phyloP scores from a whole-genome alignment of 2,113 vertebrate species.

The Xenopus borealis region DNA sequence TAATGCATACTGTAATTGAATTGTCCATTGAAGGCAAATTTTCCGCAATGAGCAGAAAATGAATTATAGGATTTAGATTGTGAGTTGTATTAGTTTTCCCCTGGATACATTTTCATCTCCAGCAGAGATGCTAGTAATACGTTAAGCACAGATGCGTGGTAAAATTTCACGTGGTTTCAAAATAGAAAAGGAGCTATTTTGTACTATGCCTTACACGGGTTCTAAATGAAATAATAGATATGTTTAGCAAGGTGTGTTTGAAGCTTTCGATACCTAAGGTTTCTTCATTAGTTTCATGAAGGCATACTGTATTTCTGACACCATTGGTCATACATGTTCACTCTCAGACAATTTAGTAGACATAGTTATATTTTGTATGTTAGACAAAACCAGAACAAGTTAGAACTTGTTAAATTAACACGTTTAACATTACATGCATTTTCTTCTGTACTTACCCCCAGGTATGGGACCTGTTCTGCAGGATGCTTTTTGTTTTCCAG shows the following conservation, averaged over 20 bases:
- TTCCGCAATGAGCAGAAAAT: conserved; percentile 19
- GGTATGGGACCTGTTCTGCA: too few species aligned
- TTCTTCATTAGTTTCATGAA: neutral
- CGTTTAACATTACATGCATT: too few species aligned
- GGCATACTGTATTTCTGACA: too few species aligned
- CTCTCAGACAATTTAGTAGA: too few species aligned
- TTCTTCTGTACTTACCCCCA: too few species aligned
- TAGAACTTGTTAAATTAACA: too few species aligned
- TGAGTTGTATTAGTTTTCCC: conserved; percentile 22
- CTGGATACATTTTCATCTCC: conserved; percentile 18
- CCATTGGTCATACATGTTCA: too few species aligned
- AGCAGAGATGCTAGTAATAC: conserved; percentile 23
- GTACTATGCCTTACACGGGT: neutral
- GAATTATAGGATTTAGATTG: conserved; percentile 42
- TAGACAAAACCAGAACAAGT: too few species aligned
- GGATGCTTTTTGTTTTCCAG: too few species aligned
- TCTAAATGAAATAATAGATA: neutral
- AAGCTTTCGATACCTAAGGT: neutral
- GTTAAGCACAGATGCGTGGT: neutral
- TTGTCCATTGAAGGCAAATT: conserved; percentile 31
- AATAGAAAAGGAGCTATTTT: neutral
- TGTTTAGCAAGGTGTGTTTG: neutral
- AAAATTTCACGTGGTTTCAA: neutral
- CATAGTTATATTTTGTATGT: too few species aligned
- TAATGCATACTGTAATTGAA: conserved; percentile 36